phyloP scores from a whole-genome alignment of 2,797 vertebrate genomes.

The Masticophis lateralis region DNA sequence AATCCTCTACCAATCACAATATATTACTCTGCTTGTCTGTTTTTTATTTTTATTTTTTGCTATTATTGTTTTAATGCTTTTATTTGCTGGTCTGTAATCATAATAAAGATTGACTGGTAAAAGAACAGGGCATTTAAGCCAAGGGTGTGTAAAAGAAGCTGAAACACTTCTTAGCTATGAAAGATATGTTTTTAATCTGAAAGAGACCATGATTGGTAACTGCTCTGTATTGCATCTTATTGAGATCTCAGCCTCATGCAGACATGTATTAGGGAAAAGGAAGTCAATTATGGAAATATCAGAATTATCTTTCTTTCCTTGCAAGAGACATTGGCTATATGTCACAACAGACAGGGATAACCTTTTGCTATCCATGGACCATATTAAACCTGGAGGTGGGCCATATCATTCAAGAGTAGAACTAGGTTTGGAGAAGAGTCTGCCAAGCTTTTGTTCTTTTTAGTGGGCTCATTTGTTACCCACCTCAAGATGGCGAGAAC shows the following conservation, averaged over 20 bases:
- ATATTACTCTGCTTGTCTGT: background rate
- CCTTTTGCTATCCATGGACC: background rate
- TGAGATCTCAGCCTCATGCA: background rate
- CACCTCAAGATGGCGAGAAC: background rate
- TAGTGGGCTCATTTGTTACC: background rate
- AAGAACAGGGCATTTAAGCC: background rate
- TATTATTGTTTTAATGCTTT: background rate
- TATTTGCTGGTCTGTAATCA: background rate
- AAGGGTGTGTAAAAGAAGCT: background rate
- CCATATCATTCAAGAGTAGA: background rate
- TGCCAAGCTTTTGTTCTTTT: background rate
- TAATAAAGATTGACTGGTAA: background rate
- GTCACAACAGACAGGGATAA: background rate
- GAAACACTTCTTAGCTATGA: background rate
- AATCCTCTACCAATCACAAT: background rate
- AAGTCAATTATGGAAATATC: background rate
- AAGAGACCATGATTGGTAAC: background rate
- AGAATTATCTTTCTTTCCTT: background rate
- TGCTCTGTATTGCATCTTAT: background rate
- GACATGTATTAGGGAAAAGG: background rate
- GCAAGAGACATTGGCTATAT: background rate
- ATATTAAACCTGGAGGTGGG: background rate
- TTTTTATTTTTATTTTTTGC: background rate
- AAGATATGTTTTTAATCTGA: background rate
- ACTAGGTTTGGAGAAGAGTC: background rate